Evolutionary conservation across 2,888 invertebrate species (phyloP), one percentile per base, ranked within the genome.

Genomic region (Habroteleia sp.): DNA sequence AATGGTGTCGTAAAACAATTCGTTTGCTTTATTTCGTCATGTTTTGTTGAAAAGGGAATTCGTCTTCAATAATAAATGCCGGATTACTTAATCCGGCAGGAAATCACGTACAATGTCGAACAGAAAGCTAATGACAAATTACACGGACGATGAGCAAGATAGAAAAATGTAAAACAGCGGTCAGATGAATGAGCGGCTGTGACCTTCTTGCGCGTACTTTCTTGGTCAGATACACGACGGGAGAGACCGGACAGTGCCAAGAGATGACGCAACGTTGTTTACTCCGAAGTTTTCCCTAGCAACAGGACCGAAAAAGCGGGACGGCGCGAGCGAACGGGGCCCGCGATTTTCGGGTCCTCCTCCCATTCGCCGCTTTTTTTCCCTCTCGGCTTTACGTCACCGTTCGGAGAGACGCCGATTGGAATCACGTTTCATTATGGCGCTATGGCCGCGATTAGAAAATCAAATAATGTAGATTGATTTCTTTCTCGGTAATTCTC

Each of bases 191-290:
- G 80, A 79, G 80, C 80, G 76, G 79, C 79, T 65, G 77, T 50
- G 77, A 77, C 72, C 71, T 73, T 71, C 62, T 58, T 63, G 60
- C 71, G 71, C 74, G 74, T 60, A 76, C 69, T 69, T 63, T 74
- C 77, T 66, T 69, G 71, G 46, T 23, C 46, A 20, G 33, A 41
- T 48, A 39, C n/a, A n/a, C 16, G 41, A 17, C 16, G 37, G 23
- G 48, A 42, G 52, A 52, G 68, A 46, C 63, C 72, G 74, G 78
- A 72, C 77, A 41, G 72, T 60, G 74, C 69, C 73, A n/a, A 17
- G 29, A 8, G 80, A 77, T 86, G 86, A 85, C 84, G 86, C 77
- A 85, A 86, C 79, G 80, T 85, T 86, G 86, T 86, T 86, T 86
- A 86, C 86, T 82, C 84, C 84, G 72, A 80, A 85, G 74, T 72